Conservation (phyloP, 2,113 vertebrate genomes). For the Panthera uncia region DNA sequence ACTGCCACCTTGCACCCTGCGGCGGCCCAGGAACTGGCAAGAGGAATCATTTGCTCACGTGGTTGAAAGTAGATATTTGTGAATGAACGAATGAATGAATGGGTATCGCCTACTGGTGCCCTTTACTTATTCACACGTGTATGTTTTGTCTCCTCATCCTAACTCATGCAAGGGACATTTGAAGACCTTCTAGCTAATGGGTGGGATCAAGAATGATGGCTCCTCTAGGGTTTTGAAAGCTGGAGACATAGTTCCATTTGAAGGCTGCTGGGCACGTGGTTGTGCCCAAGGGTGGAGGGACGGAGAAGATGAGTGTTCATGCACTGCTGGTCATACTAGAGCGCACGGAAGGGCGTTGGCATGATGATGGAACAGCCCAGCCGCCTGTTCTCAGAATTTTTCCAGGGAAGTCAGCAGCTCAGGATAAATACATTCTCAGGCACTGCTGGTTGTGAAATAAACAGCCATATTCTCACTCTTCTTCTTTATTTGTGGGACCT, state of each 20-base stretch:
- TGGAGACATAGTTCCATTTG: not conserved
- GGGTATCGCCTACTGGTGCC: not conserved
- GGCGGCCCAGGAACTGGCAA: not conserved
- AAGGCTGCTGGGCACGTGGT: not conserved
- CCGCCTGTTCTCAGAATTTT: not conserved
- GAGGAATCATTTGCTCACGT: not conserved
- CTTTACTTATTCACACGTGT: not conserved
- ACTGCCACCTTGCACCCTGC: not conserved
- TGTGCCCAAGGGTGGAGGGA: not conserved
- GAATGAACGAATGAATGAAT: too few species aligned
- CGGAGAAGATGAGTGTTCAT: not conserved
- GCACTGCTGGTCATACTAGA: not conserved
- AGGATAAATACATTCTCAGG: not conserved
- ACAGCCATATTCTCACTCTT: not conserved
- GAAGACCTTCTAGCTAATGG: not conserved
- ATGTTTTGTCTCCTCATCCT: not conserved
- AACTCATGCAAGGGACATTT: not conserved
- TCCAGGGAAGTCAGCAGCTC: not conserved
- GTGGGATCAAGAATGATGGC: not conserved
- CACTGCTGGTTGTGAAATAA: not conserved
- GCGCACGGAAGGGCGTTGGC: not conserved
- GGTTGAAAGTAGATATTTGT: too few species aligned
- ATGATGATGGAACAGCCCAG: not conserved
- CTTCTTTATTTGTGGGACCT: not conserved
- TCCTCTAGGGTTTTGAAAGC: not conserved